Evolutionary conservation across 1,140 invertebrate genomes (phyloP).

Genomic region (Drosophila arawakana): DNA sequence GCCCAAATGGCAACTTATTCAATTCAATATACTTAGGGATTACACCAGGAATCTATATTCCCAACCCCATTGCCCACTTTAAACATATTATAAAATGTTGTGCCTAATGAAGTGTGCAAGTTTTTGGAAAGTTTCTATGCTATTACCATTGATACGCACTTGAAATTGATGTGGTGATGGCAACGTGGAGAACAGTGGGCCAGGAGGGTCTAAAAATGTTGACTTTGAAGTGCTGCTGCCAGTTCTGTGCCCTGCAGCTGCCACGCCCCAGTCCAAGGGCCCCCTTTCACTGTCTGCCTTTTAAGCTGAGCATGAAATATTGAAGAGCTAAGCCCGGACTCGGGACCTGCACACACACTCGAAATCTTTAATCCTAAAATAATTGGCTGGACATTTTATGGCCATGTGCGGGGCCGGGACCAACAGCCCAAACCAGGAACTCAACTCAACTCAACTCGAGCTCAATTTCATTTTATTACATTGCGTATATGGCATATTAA

Average conservation of each 20-base stretch:
- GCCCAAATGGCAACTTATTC: conserved; percentile 17
- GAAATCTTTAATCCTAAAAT: conserved; percentile 55
- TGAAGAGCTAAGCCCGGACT: conserved; percentile 28
- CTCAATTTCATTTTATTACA: conserved; percentile 71
- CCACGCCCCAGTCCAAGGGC: background rate
- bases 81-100: conserved; percentile 42
- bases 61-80: background rate
- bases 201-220: background rate
- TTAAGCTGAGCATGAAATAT: conserved; percentile 36
- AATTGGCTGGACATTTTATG: conserved; percentile 57
- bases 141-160: conserved; percentile 53
- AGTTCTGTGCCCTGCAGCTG: conserved; percentile 14
- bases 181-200: background rate
- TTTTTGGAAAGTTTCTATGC: conserved; percentile 50
- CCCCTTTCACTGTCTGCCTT: background rate
- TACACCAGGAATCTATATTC: background rate
- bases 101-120: conserved; percentile 57
- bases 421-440: background rate
- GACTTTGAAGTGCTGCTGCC: conserved; percentile 33
- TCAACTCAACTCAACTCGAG: conserved; percentile 14
- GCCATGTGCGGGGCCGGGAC: conserved; percentile 17
- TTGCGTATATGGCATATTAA: conserved; percentile 49
- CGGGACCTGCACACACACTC: conserved; percentile 14
- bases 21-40: conserved; percentile 23
- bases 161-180: conserved; percentile 8